A percentile compares a stretch with the other conserved stretches of the same genome.
These are phyloP conservation scores for Grus americana DNA, from an alignment of 2,113 vertebrate species.

Conservation along the genomic window DNA sequence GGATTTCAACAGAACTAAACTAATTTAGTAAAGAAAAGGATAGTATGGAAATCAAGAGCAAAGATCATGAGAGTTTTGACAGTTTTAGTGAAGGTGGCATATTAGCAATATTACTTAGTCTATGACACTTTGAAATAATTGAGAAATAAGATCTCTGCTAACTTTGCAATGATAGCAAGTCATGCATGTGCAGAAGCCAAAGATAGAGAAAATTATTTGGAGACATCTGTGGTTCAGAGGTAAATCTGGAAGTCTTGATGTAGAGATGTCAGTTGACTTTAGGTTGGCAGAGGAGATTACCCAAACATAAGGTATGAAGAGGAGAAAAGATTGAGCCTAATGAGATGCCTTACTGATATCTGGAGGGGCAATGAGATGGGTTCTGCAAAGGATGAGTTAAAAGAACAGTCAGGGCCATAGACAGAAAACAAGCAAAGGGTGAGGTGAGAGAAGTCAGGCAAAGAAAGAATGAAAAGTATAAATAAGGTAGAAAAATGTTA, in stretches of 20 bases:
- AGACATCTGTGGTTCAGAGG: background rate
- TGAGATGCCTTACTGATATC: background rate
- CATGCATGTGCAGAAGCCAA: background rate
- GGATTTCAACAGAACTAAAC: background rate
- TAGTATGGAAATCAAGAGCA: background rate
- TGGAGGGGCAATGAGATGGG: background rate
- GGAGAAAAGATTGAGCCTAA: background rate
- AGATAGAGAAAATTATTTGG: background rate
- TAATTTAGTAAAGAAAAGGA: background rate
- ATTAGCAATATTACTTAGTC: background rate
- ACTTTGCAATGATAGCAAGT: background rate
- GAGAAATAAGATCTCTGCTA: background rate
- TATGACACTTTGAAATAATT: background rate
- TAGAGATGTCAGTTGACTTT: background rate
- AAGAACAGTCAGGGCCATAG: background rate
- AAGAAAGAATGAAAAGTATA: background rate
- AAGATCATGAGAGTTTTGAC: background rate
- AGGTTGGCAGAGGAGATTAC: background rate
- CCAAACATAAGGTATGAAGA: background rate
- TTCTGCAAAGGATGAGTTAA: background rate
- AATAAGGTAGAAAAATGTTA: background rate
- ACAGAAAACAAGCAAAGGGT: background rate
- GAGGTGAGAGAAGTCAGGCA: background rate
- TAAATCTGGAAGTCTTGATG: background rate
- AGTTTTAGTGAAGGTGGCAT: background rate